A percentile compares a stretch with the other conserved stretches of the same genome.
phyloP scores from a whole-genome alignment of 2,113 vertebrate species.

The Bufo bufo region DNA sequence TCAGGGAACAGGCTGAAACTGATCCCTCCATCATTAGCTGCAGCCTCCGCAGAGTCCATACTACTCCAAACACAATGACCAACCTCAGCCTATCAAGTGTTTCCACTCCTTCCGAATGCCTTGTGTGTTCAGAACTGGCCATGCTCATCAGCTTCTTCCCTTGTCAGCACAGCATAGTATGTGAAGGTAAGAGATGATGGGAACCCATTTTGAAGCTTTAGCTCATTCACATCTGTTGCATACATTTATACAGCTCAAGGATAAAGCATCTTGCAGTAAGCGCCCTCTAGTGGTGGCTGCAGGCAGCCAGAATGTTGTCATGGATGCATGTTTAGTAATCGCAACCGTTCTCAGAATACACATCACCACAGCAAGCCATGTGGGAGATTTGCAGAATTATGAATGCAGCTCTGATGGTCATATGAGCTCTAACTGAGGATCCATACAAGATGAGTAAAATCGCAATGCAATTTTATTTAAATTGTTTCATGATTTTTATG shows the following conservation, averaged over 20 bases:
- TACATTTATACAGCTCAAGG: too few species aligned
- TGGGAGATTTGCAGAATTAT: not conserved
- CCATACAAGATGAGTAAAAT: too few species aligned
- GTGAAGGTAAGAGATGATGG: slow-evolving; percentile 82
- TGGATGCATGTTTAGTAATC: not conserved
- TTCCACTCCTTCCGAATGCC: slow-evolving; percentile 87
- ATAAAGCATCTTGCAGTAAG: too few species aligned
- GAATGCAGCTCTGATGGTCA: too few species aligned
- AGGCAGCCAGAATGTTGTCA: too few species aligned
- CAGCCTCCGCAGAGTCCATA: slow-evolving; percentile 82
- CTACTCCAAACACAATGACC: slow-evolving; percentile 92
- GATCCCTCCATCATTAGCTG: slow-evolving; percentile 72
- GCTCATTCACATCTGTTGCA: too few species aligned
- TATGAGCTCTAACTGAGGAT: too few species aligned
- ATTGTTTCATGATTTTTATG: too few species aligned
- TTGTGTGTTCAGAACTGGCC: slow-evolving; percentile 95
- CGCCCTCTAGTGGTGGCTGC: too few species aligned
- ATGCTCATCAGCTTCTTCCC: slow-evolving; percentile 91
- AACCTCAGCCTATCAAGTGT: slow-evolving; percentile 83
- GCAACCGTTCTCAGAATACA: not conserved
- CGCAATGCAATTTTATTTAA: too few species aligned
- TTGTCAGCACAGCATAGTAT: slow-evolving; percentile 95
- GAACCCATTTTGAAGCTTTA: not conserved
- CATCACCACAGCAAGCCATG: not conserved
- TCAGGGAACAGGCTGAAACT: slow-evolving; percentile 80